Base-by-base conservation (phyloP, 2,797 vertebrate species). In the Lepus oiostolus region DNA sequence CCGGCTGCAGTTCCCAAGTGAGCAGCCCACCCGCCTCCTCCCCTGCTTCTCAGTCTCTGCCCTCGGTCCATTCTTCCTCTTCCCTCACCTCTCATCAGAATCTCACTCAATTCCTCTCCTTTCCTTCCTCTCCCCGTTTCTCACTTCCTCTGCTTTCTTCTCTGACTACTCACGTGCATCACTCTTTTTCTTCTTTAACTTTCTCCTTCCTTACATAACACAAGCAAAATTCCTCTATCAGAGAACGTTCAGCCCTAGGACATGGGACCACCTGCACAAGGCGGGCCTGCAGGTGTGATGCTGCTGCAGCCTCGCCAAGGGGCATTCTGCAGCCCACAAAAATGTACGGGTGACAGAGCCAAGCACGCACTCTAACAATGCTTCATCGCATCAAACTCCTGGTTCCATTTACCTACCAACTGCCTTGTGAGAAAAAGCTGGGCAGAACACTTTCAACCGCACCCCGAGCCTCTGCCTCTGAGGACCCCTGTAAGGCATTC, bases 61-160 rank as follows among this genome's bases (percentile, higher is more conserved):
- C 42, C 42, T 47, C 8, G 42, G 42, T 47, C 42, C 42, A 47
- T 47, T 47, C 42, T 9, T 47, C 42, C 42, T 47, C 42, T 8
- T 47, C 42, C 42, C 42, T 47, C 42, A 1, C 42, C 42, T 47
- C 42, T 47, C 42, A 47, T 8, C 42, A 47, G 42, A 47, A 8
- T 26, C 30, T 65, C 68, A 71, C 26, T 13, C 24, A 60, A 4
- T 58, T 42, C 24, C 92, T 82, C 82, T 94, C 90, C 65, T 32
- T 24, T 21, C 47, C 47, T 19, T 13, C 71, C 21, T 71, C 63
- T 87, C 72, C 86, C 67, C 28, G n/a, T 80, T 60, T 68, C 77
- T 92, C 95, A 96, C 93, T 94, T 94, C 24, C 96, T 88, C 77
- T 89, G 35, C 68, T 63, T 85, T 79, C 94, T 83, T 85, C 76